Percentiles rank a stretch among this genome's conserved stretches.
These are phyloP conservation scores for Bemisia tabaci DNA, from an alignment of 1,140 invertebrate genomes.

Conservation along the genomic window DNA sequence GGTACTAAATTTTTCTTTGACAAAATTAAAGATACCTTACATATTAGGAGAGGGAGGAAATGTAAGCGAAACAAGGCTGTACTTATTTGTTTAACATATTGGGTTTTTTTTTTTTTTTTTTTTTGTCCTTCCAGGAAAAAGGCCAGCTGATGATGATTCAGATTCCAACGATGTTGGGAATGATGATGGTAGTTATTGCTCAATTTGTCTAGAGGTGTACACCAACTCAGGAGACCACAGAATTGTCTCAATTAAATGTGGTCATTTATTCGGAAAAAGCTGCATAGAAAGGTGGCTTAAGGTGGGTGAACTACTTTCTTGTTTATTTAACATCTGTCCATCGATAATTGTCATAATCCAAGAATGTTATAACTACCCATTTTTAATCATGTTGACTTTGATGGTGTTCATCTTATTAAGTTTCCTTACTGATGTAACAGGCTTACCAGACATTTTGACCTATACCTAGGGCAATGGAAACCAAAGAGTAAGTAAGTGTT, in stretches of 20 bases:
- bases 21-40: no score
- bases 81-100: no score
- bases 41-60: no score
- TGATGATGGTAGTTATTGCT: constrained; percentile 54
- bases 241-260: constrained; percentile 68
- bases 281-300: constrained; percentile 73
- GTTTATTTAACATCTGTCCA: background rate
- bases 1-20: no score
- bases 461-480: no score
- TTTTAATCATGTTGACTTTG: background rate
- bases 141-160: background rate
- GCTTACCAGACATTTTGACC: no score
- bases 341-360: background rate
- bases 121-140: background rate
- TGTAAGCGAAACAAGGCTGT: no score
- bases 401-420: background rate
- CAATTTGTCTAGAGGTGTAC: constrained; percentile 79
- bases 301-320: constrained; percentile 9
- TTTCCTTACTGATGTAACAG: background rate
- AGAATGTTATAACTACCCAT: background rate
- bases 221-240: constrained; percentile 73
- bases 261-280: constrained; percentile 74
- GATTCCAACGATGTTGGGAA: constrained; percentile 25
- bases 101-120: no score
- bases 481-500: no score